Conservation (phyloP, 2,113 vertebrate species). For the Melanostigma gelatinosum region DNA sequence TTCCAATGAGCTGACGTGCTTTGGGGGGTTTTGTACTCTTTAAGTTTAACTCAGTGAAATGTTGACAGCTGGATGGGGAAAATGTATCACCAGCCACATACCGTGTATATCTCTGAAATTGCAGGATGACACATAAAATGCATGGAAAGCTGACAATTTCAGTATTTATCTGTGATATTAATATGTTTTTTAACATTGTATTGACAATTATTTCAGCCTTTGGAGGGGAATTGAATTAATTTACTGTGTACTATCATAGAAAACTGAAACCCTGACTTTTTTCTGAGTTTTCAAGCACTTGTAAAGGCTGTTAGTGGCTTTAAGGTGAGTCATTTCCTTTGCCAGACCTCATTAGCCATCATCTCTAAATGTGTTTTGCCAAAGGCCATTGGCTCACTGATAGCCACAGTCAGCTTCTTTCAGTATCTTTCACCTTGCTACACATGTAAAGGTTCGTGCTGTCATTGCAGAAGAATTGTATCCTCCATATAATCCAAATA, state of each 20-base stretch:
- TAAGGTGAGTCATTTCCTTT: constrained; percentile 61
- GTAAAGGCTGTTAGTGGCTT: constrained; percentile 44
- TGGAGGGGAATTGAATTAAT: constrained; percentile 34
- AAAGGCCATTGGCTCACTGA: constrained; percentile 65
- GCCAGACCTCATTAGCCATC: constrained; percentile 62
- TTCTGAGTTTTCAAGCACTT: constrained; percentile 27
- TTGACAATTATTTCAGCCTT: constrained; percentile 31
- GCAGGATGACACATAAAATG: constrained; percentile 8
- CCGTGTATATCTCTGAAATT: constrained; percentile 8
- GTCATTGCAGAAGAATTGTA: constrained; percentile 1
- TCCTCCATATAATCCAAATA: not conserved
- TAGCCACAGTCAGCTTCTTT: constrained; percentile 53
- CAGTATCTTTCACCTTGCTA: constrained; percentile 31
- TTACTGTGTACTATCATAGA: constrained; percentile 40
- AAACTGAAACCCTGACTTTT: constrained; percentile 29
- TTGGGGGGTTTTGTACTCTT: not conserved
- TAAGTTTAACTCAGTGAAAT: constrained; percentile 29
- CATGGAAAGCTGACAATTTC: constrained; percentile 43
- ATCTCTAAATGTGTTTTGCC: constrained; percentile 59
- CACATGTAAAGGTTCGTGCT: constrained; percentile 13
- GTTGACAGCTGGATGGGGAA: constrained; percentile 27
- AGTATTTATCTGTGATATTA: constrained; percentile 39
- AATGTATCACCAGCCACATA: constrained; percentile 4
- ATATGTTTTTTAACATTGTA: constrained; percentile 36
- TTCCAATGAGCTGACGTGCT: not conserved